Base-by-base conservation (phyloP, 2,888 invertebrate genomes). In the Heliconius ismenius region DNA sequence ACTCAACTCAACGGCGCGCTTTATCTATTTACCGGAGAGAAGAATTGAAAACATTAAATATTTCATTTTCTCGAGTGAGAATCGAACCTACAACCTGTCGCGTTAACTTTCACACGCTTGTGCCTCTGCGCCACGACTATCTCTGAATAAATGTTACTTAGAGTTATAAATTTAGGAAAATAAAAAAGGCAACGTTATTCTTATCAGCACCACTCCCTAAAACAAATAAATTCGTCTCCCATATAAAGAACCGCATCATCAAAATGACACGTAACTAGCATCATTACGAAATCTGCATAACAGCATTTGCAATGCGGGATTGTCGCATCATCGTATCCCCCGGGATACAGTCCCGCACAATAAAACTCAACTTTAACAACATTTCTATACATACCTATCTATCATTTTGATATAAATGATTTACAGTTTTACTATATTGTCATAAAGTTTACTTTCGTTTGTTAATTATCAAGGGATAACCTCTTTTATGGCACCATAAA, bases 261-360 rank as follows among this genome's bases (percentile, higher is more conserved):
- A 86, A 87, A 87, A 86, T 83, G 83, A 78, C 83, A 83, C 84
- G 78, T 85, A 86, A 87, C 85, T 82, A 83, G 88, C 88, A 86
- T 90, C 87, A 88, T 89, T 89, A 90, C 86, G 74, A 83, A 86
- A 92, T 92, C 89, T 93, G 90, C 93, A 92, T 92, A 92, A 92
- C 90, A 86, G 87, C 88, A 87, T 91, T 90, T 86, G 86, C 84
- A 81, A 78, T 86, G 87, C 86, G 88, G 88, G 87, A 86, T 87
- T 87, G 89, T 89, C 88, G 87, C 86, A 88, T 87, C 86, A 86
- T 86, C 86, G 83, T 84, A 80, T 88, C 90, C 87, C 89, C 74
- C 78, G 86, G 86, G 90, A 83, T 76, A 70, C 76, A 79, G 75
- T 80, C 80, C 78, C 76, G 77, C 79, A 75, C 78, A 76, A 81